A percentile compares a stretch with the other conserved stretches of the same genome.
phyloP scores from a whole-genome alignment of 2,797 vertebrate species.

The Kryptopterus vitreolus region DNA sequence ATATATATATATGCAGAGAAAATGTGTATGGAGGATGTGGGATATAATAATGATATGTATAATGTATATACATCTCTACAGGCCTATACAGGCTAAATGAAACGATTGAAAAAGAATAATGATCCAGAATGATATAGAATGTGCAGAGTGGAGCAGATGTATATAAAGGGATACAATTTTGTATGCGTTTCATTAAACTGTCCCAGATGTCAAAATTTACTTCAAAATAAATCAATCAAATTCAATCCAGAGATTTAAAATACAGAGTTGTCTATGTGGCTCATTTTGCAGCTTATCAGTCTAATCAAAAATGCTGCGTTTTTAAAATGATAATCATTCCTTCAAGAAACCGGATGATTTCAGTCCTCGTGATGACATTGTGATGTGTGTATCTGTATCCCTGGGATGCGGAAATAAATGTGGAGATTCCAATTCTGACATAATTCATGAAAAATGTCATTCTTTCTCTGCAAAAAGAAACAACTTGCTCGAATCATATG shows the following conservation, averaged over 20 bases:
- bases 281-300: background rate
- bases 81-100: too few relatives aligned
- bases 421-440: background rate
- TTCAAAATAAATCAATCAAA: background rate
- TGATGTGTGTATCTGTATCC: background rate
- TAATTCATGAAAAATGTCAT: background rate
- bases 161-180: background rate
- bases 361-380: too few relatives aligned
- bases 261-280: background rate
- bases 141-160: too few relatives aligned
- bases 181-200: background rate
- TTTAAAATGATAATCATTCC: background rate
- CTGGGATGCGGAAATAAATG: background rate
- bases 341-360: background rate
- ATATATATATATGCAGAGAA: too few relatives aligned
- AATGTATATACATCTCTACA: too few relatives aligned
- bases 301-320: background rate
- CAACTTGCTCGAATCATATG: background rate
- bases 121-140: too few relatives aligned
- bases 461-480: background rate
- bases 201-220: background rate
- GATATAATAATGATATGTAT: too few relatives aligned
- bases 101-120: too few relatives aligned
- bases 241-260: background rate
- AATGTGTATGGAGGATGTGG: too few relatives aligned